Conservation (phyloP, 2,797 vertebrate species). For the Sciurus vulgaris region DNA sequence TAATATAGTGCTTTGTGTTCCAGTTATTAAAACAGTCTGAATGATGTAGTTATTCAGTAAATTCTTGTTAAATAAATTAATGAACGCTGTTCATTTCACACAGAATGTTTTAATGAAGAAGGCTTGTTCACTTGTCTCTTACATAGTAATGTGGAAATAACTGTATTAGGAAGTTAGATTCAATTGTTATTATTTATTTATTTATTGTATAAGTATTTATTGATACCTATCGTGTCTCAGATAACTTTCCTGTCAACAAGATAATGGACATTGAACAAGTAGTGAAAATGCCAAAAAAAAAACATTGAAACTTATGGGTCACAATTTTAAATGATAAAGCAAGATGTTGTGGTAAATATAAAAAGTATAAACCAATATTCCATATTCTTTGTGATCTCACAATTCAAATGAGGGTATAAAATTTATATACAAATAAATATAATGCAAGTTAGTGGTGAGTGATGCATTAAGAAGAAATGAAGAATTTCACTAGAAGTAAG, state of each 20-base stretch:
- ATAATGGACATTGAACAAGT: background rate
- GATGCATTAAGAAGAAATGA: background rate
- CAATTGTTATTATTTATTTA: background rate
- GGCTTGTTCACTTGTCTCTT: background rate
- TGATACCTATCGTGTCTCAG: background rate
- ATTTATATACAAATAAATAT: background rate
- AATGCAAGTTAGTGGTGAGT: background rate
- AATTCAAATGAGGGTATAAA: background rate
- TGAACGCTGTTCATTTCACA: background rate
- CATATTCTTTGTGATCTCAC: background rate
- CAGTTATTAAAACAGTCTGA: background rate
- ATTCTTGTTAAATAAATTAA: conserved; percentile 8
- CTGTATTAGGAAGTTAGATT: background rate
- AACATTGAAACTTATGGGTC: background rate
- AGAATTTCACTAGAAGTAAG: background rate
- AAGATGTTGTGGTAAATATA: background rate
- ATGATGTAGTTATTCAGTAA: background rate
- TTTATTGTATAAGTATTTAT: background rate
- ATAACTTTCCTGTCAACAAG: background rate
- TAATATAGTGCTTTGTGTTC: background rate
- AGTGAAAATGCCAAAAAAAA: background rate
- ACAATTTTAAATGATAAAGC: conserved; percentile 14
- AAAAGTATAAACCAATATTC: background rate
- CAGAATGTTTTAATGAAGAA: background rate
- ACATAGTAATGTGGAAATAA: background rate